Evolutionary conservation across 2,888 invertebrate species (phyloP).

Genomic region (Metellina segmentata): DNA sequence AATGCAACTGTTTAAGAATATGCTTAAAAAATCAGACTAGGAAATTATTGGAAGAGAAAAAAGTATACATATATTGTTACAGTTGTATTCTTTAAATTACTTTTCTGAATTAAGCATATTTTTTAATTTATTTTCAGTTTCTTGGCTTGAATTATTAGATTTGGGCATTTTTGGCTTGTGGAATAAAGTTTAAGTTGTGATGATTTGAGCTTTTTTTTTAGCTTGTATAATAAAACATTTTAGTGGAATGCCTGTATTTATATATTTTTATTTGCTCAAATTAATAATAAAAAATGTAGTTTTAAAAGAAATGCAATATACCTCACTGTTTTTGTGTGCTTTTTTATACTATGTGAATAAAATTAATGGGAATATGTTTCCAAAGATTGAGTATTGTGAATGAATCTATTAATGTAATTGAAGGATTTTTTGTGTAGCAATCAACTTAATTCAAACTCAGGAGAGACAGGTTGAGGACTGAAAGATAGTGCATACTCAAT

Average conservation of each 20-base stretch:
- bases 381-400: too few species aligned
- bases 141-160: not conserved
- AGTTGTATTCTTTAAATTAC: not conserved
- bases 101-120: not conserved
- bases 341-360: too few species aligned
- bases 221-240: not conserved
- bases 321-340: too few species aligned
- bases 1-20: not conserved
- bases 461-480: too few species aligned
- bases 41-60: not conserved
- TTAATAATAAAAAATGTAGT: too few species aligned
- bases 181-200: not conserved
- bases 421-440: too few species aligned
- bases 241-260: constrained; percentile 31
- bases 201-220: not conserved
- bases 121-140: not conserved
- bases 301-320: too few species aligned
- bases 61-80: not conserved
- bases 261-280: constrained; percentile 76
- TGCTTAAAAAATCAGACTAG: too few species aligned
- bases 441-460: too few species aligned
- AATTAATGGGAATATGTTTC: too few species aligned
- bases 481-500: too few species aligned
- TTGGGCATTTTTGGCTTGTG: not conserved
- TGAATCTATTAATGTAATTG: too few species aligned